Evolutionary conservation across 2,888 invertebrate species (phyloP), one percentile per base, ranked within the genome.

Genomic region (Ophion slaviceki): DNA sequence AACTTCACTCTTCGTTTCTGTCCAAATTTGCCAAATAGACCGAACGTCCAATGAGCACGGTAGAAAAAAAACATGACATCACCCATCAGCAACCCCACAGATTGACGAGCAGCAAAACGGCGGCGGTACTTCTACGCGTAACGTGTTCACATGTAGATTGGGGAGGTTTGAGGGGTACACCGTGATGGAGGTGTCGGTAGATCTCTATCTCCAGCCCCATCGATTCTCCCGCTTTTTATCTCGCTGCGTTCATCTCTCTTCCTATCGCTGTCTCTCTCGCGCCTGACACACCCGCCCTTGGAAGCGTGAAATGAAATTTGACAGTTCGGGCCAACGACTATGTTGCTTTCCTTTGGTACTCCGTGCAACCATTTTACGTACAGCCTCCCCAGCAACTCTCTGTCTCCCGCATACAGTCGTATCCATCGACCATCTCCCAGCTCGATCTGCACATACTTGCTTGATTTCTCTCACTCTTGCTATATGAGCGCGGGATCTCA

Each of bases 281-380:
- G 53, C 32, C 81, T 78, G 81, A 86, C 85, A 83, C 80, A 90
- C 89, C 88, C 89, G 90, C 87, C 89, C 91, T 91, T 87, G 88
- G 90, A 89, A 90, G 92, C 93, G 93, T 93, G 92, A 93, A 94
- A 93, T 92, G 92, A 93, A 93, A 94, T 94, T 93, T 93, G 94
- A 93, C 93, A 93, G 92, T 92, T 93, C 92, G 90, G 91, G 91
- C 90, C 90, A 91, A 89, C 89, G 88, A 89, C 86, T 85, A 80
- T 86, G 74, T 79, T 66, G 71, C 88, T 84, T 75, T 77, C 85
- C 62, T 68, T 71, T 80, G 72, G 83, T 79, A 74, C 85, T 74
- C 81, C 62, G 53, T 82, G 77, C 84, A 85, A 78, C 86, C 76
- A 71, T 80, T 82, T 75, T 66, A 57, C 80, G 79, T 72, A 79